Evolutionary conservation across 2,113 vertebrate species (phyloP), one percentile per base, ranked within the genome.

Genomic region (Trichomycterus rosablanca): DNA sequence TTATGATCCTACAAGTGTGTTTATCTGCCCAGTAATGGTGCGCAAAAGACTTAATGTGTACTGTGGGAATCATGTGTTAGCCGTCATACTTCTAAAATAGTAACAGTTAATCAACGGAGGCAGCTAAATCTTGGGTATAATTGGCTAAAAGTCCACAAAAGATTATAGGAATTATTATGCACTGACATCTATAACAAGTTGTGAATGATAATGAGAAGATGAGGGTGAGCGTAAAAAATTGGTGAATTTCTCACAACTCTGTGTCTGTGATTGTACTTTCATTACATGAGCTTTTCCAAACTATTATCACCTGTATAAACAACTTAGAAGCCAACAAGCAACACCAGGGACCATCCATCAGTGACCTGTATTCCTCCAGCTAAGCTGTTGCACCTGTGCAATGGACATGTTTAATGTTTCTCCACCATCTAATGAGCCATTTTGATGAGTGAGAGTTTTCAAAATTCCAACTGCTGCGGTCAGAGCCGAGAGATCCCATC

Each of bases 361-460:
- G 58, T 34, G 37, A 34, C 64, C 39, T 15, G 43, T 19, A 19
- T 9, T 57, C 57, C 48, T 66, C 42, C 30, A 48, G 52, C 56
- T 59, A 37, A 37, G 30, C 52, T 49, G 23, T 43, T 40, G 65
- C 69, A 71, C 69, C 69, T 71, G 69, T 59, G 53, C 39, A 54
- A 55, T 23, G 15, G 59, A 61, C 49, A 43, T 61, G 58, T 49
- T 73, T 70, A 68, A 74, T 69, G 63, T 55, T 72, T 66, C 62
- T 60, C 56, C 46, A 16, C 62, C 23, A n/a, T 70, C 69, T 72
- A 76, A 72, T 69, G 60, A 72, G 60, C 26, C 51, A 28, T 66
- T 71, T 66, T 78, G 75, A 77, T 81, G 74, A 74, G 69, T 70
- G 57, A 63, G 64, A 56, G 62, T 45, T 56, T 62, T 50, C 55